A percentile compares a stretch with the other conserved stretches of the same genome.
Evolutionary conservation across 2,888 invertebrate genomes (phyloP).

Genomic region (Zygothrica quintamaculata): DNA sequence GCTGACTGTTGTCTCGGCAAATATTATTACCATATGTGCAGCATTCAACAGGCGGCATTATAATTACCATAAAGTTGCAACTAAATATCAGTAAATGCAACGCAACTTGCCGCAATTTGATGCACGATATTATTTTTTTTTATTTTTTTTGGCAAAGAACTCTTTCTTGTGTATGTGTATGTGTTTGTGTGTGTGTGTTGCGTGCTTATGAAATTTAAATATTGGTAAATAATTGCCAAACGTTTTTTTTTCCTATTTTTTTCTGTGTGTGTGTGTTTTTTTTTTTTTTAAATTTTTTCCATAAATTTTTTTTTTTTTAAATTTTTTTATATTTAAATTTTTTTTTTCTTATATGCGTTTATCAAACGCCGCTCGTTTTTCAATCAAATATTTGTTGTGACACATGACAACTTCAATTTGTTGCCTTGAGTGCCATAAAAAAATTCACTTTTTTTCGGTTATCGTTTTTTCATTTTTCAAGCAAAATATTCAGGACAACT

Average conservation of each 20-base stretch:
- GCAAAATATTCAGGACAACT: slow-evolving; percentile 16
- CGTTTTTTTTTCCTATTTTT: neutral
- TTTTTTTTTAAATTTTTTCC: neutral
- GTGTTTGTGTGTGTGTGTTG: too few relatives aligned
- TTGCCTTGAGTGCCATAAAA: slow-evolving; percentile 18
- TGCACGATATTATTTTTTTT: slow-evolving; percentile 51
- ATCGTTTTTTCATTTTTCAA: slow-evolving; percentile 1
- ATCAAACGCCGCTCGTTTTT: slow-evolving; percentile 59
- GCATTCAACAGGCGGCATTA: too few relatives aligned
- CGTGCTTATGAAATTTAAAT: slow-evolving; percentile 60
- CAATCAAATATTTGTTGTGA: slow-evolving; percentile 58
- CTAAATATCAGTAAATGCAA: slow-evolving; percentile 4
- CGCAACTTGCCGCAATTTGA: slow-evolving; percentile 60
- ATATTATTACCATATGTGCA: slow-evolving; percentile 70
- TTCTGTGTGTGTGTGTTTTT: slow-evolving; percentile 27
- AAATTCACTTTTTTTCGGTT: slow-evolving; percentile 4
- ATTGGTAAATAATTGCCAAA: slow-evolving; percentile 53
- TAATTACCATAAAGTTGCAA: slow-evolving; percentile 58
- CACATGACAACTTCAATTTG: slow-evolving; percentile 48
- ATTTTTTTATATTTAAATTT: slow-evolving; percentile 25
- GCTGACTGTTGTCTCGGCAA: slow-evolving; percentile 23
- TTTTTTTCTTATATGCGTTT: slow-evolving; percentile 43
- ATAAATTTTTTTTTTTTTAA: slow-evolving; percentile 14
- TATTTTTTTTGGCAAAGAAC: slow-evolving; percentile 57
- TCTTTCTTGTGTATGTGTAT: slow-evolving; percentile 29